phyloP scores from a whole-genome alignment of 2,113 vertebrate genomes.

The Meleagris gallopavo region DNA sequence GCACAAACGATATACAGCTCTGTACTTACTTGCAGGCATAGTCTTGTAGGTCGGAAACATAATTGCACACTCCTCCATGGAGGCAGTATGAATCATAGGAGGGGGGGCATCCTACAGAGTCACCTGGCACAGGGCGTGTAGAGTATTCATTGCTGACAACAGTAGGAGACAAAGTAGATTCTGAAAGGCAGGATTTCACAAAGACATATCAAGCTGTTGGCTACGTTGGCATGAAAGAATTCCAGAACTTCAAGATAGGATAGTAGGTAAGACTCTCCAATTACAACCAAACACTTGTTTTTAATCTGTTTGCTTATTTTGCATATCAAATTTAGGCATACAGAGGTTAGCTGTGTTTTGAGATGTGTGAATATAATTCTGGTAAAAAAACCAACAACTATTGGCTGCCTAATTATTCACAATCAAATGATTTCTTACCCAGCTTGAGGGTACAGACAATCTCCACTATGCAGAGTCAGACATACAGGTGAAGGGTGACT shows the following conservation, averaged over 20 bases:
- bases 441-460: background rate
- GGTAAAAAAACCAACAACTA: background rate
- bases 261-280: background rate
- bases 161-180: conserved; percentile 18
- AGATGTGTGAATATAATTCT: background rate
- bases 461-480: background rate
- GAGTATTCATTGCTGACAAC: conserved; percentile 53
- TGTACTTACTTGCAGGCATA: conserved; percentile 91
- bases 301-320: background rate
- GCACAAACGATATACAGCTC: background rate
- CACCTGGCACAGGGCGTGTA: conserved; percentile 39
- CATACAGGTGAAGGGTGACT: background rate
- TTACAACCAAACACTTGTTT: background rate
- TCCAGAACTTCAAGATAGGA: background rate
- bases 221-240: background rate
- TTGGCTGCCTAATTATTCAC: background rate
- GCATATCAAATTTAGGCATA: background rate
- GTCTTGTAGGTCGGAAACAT: conserved; percentile 83
- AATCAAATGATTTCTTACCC: background rate
- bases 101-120: conserved; percentile 78
- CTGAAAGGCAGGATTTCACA: conserved; percentile 70
- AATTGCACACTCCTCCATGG: conserved; percentile 86
- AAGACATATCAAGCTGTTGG: background rate
- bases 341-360: background rate
- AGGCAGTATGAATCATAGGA: conserved; percentile 87